Base-by-base conservation (phyloP, 2,113 vertebrate species). In the Cheilinus undulatus region DNA sequence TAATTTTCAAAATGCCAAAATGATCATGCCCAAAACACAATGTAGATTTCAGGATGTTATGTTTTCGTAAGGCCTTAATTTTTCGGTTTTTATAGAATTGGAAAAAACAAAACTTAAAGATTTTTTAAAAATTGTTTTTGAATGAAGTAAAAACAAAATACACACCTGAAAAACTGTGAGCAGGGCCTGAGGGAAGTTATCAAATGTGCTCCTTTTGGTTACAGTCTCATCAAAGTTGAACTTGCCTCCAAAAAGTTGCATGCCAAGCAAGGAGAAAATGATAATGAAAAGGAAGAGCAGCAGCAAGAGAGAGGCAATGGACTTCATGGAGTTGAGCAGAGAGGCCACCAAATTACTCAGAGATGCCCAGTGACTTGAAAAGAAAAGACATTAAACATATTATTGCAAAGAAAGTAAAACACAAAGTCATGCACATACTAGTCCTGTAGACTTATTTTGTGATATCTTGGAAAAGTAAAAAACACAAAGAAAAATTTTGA, bases 251-350 rank as follows among this genome's bases (percentile, higher is more conserved):
- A 99, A 99, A 45, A 99, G 95, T 91, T 99, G 97, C 97, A 99
- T 99, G 87, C 98, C 98, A 26, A 99, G 96, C 91, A 99, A 91
- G 56, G 97, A 97, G 93, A 99, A 99, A 90, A 99, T 99, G 89
- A 99, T 99, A 90, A 99, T 99, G 95, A 99, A 99, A 93, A 99
- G 97, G 92, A 99, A 99, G 88, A 99, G 96, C 87, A 99, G 94
- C 75, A 99, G 94, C 92, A 99, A 85, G 85, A 99, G 93, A 10
- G 98, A 99, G 65, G 98, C 98, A 40, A 99, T 99, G 88, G 98
- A 99, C 94, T 99, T 99, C 97, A 99, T 98, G 90, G 98, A 99
- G 94, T 99, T 99, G 82, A 99, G 91, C 91, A 99, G 92, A 69
- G 98, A 99, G 2, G 97, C 97, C 92, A 99, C 97, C 86, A 99